A percentile compares a stretch with the other conserved stretches of the same genome.
Conservation (phyloP, 2,888 invertebrate genomes). For the Luperina testacea region DNA sequence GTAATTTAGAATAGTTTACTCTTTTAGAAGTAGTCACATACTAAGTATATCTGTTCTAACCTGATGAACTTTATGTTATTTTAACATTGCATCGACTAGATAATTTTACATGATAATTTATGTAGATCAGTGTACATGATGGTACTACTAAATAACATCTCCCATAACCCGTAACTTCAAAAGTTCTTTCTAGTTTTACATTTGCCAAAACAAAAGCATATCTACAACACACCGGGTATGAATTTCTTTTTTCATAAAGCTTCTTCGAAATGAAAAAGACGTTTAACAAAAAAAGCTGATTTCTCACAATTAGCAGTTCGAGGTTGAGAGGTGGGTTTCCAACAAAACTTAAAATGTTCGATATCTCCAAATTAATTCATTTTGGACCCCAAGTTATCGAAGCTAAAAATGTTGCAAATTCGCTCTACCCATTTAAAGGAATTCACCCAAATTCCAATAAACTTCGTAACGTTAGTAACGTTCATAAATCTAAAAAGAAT, state of each 20-base stretch:
- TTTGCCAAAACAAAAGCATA: not conserved
- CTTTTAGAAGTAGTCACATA: not conserved
- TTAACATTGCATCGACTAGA: not conserved
- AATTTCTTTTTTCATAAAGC: too few relatives aligned
- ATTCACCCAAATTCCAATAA: not conserved
- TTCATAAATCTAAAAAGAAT: conserved; percentile 32
- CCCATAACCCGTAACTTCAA: not conserved
- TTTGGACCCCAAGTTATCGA: not conserved
- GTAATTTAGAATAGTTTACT: not conserved
- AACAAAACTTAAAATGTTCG: not conserved
- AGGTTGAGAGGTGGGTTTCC: too few relatives aligned
- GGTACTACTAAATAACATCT: not conserved
- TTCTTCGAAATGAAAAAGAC: too few relatives aligned
- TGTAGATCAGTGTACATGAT: not conserved
- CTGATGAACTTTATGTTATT: not conserved
- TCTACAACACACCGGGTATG: not conserved
- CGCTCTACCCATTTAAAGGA: not conserved
- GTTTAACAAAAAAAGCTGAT: too few relatives aligned
- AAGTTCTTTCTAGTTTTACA: not conserved
- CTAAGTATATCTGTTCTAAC: not conserved
- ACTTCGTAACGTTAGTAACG: not conserved
- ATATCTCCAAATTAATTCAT: not conserved
- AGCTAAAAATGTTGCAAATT: not conserved
- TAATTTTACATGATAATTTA: not conserved
- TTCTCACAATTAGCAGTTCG: too few relatives aligned